Conservation (phyloP, 2,888 invertebrate species). For the Eumacrocentrus americanus region DNA sequence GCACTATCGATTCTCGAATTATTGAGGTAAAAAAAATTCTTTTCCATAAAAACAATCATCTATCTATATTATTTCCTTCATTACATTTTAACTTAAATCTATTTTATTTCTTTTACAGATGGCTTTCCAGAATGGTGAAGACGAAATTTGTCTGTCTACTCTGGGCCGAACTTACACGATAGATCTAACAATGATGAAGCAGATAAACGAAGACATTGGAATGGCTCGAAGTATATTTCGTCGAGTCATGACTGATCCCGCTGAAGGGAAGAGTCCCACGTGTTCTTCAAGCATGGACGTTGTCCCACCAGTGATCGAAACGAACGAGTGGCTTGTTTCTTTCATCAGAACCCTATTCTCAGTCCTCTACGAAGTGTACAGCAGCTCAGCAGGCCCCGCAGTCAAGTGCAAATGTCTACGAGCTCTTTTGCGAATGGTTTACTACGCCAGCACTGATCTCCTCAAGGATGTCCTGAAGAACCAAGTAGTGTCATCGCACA, state of each 20-base stretch:
- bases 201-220: slow-evolving; percentile 97
- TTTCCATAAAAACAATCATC: too few species aligned
- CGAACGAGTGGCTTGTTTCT: slow-evolving; percentile 59
- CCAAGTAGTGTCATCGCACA: slow-evolving; percentile 90
- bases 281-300: slow-evolving; percentile 59
- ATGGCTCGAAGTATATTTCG: slow-evolving; percentile 92
- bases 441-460: slow-evolving; percentile 88
- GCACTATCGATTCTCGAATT: slow-evolving; percentile 89
- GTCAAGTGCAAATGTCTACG: slow-evolving; percentile 96
- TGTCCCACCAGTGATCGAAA: slow-evolving; percentile 58
- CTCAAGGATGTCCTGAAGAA: slow-evolving; percentile 73
- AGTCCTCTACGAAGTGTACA: slow-evolving; percentile 97
- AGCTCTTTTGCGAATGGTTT: slow-evolving; percentile 94
- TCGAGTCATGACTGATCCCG: slow-evolving; percentile 71
- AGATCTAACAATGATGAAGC: slow-evolving; percentile 96
- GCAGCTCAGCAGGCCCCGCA: slow-evolving; percentile 96
- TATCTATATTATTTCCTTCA: too few species aligned
- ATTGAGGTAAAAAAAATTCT: too few species aligned
- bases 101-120: too few species aligned
- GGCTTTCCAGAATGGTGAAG: slow-evolving; percentile 91
- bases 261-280: slow-evolving; percentile 57
- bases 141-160: slow-evolving; percentile 91
- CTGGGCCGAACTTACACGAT: slow-evolving; percentile 94
- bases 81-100: too few species aligned
- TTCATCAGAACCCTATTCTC: slow-evolving; percentile 84